Conservation (phyloP, 1,140 invertebrate species). For the Glossosoma conforme region DNA sequence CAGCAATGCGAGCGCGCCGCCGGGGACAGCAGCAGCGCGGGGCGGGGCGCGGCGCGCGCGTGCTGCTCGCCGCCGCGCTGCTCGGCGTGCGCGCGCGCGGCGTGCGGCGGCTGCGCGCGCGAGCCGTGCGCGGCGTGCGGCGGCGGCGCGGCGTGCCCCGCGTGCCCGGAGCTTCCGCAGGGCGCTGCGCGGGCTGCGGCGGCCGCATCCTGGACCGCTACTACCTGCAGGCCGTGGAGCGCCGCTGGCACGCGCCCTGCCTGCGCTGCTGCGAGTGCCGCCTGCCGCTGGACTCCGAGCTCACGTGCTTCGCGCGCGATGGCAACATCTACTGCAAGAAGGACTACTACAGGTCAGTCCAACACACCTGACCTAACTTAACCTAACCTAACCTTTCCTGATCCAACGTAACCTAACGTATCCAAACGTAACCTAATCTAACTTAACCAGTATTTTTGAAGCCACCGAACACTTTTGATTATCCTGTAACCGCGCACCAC, state of each 20-base stretch:
- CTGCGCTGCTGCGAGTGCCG: conserved; percentile 89
- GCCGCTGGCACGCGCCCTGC: conserved; percentile 89
- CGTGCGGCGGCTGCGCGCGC: conserved; percentile 4
- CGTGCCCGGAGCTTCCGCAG: conserved; percentile 41
- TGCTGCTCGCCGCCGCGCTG: conserved; percentile 32
- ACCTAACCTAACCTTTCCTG: not conserved
- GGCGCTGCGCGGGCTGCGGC: conserved; percentile 82
- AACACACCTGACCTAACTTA: conserved; percentile 4
- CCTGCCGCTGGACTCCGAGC: conserved; percentile 81
- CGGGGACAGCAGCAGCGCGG: conserved; percentile 38
- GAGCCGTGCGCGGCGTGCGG: conserved; percentile 12
- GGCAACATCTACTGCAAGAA: conserved; percentile 96
- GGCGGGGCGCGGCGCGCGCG: conserved; percentile 36
- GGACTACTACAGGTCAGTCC: conserved; percentile 91
- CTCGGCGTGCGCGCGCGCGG: conserved; percentile 11
- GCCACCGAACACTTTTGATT: too few species aligned
- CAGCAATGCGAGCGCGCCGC: conserved; percentile 38
- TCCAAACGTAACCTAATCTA: not conserved
- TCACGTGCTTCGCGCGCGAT: conserved; percentile 89
- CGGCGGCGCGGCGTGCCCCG: conserved; percentile 14
- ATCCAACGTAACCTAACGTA: not conserved
- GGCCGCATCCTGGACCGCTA: conserved; percentile 79
- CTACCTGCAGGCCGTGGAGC: conserved; percentile 88
- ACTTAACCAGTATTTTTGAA: not conserved
- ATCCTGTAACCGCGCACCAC: too few species aligned